Base-by-base conservation (phyloP, 2,888 invertebrate species). In the Oegoconia quadripuncta region DNA sequence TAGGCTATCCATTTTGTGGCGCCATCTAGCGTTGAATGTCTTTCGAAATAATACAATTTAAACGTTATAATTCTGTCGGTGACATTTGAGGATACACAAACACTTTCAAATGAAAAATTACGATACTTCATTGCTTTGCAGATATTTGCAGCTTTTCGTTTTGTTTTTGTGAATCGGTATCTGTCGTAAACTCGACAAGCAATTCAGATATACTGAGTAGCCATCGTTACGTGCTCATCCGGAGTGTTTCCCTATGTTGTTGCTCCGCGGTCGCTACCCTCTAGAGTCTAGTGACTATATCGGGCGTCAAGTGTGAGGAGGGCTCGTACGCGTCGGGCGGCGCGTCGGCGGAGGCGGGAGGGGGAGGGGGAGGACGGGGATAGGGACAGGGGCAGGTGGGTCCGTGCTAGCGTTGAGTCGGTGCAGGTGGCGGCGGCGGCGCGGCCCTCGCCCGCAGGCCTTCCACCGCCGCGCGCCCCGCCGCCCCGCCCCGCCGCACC, bases 391-490 rank as follows among this genome's bases (percentile, higher is more conserved):
- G 20, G 44, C 25, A 8, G 18, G 3, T 20, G 31, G 9, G 25
- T 34, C 39, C 27, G 38, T 28, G 57, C 49, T 54, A 55, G 62
- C 59, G 50, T 55, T 62, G 63, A 61, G 71, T 77, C 48, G 70
- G 73, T 61, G 79, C 80, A 78, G 82, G 74, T 78, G 75, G 84
- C 75, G 88, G 74, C 74, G 82, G 69, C 80, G 83, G 61, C 79
- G 84, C 59, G 50, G 41, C 40, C 79, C 88, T 39, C 83, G 89
- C 55, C 79, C 87, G 51, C 90, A 90, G 93, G 80, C 88, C 89
- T 74, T 87, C 81, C 82, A 79, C 75, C 83, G 79, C 89, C 42
- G 42, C 35, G 40, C 46, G 89, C 37, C 27, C 37, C 44, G 23
- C 23, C 23, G 43, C 36, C 34, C 88, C 91, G 74, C 56, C 77